These are phyloP conservation scores for Geophilus truncorum DNA, from an alignment of 2,888 invertebrate species.

Conservation along the genomic window DNA sequence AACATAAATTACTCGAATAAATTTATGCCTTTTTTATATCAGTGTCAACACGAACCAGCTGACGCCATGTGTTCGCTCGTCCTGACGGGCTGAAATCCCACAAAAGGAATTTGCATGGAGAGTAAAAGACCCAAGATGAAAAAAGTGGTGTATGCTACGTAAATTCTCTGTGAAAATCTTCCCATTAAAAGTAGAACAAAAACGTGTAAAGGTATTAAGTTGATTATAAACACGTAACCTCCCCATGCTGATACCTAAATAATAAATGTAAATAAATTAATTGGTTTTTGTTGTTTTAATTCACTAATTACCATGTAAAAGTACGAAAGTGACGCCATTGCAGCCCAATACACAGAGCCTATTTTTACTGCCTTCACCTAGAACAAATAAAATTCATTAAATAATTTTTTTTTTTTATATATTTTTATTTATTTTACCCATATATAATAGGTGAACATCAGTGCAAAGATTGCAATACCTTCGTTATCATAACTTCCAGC, in stretches of 20 bases:
- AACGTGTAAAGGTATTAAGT: slow-evolving; percentile 96
- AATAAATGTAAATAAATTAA: neutral
- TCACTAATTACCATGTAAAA: slow-evolving; percentile 84
- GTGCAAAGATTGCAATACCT: slow-evolving; percentile 98
- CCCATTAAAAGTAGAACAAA: slow-evolving; percentile 93
- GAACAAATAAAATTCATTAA: slow-evolving; percentile 39
- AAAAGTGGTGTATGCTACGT: slow-evolving; percentile 92
- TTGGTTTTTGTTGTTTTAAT: neutral
- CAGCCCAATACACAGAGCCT: slow-evolving; percentile 95
- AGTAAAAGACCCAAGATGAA: slow-evolving; percentile 90
- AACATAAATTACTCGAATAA: neutral
- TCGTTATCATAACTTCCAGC: slow-evolving; percentile 99
- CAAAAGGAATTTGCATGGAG: slow-evolving; percentile 82
- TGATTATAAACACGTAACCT: slow-evolving; percentile 99
- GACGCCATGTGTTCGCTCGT: slow-evolving; percentile 99
- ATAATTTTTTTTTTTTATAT: neutral
- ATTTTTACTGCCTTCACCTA: slow-evolving; percentile 87
- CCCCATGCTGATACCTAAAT: slow-evolving; percentile 95
- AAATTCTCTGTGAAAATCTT: slow-evolving; percentile 81
- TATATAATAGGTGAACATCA: slow-evolving; percentile 95
- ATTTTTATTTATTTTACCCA: slow-evolving; percentile 63
- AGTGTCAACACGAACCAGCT: slow-evolving; percentile 59
- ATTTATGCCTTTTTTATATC: no score
- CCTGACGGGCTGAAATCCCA: slow-evolving; percentile 95
- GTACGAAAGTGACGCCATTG: slow-evolving; percentile 89